phyloP scores from a whole-genome alignment of 2,888 invertebrate genomes.

The Caradrina clavipalpis region DNA sequence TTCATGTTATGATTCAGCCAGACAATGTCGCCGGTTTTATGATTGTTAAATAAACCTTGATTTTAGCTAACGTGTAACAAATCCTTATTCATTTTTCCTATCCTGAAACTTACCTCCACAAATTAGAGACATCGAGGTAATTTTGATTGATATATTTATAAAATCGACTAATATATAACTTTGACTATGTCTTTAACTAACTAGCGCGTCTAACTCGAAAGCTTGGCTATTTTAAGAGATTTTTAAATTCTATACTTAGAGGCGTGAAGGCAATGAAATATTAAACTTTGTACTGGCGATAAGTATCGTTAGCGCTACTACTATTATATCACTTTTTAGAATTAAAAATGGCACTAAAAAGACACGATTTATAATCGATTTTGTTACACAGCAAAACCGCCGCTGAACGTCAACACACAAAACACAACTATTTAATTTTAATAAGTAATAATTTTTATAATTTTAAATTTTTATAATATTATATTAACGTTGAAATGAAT shows the following conservation, averaged over 20 bases:
- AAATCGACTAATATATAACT: conserved; percentile 65
- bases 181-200: conserved; percentile 69
- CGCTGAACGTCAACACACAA: conserved; percentile 64
- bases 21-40: conserved; percentile 57
- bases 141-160: conserved; percentile 66
- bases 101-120: conserved; percentile 85
- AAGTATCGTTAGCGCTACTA: conserved; percentile 81
- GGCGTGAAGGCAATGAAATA: conserved; percentile 88
- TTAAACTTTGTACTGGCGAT: conserved; percentile 89
- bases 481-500: conserved; percentile 67
- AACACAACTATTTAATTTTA: conserved; percentile 35
- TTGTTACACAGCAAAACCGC: conserved; percentile 71
- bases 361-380: conserved; percentile 85
- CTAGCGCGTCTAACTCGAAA: conserved; percentile 86
- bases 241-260: conserved; percentile 76
- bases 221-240: conserved; percentile 72
- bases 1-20: conserved; percentile 61
- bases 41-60: conserved; percentile 54
- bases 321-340: conserved; percentile 80
- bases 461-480: conserved; percentile 56
- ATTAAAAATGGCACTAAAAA: conserved; percentile 89
- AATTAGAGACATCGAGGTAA: conserved; percentile 84
- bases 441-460: conserved; percentile 33
- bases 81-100: conserved; percentile 43
- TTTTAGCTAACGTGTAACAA: conserved; percentile 63